A percentile compares a stretch with the other conserved stretches of the same genome.
Conservation (phyloP, 1,140 invertebrate genomes). For the Drosophila prosaltans region DNA sequence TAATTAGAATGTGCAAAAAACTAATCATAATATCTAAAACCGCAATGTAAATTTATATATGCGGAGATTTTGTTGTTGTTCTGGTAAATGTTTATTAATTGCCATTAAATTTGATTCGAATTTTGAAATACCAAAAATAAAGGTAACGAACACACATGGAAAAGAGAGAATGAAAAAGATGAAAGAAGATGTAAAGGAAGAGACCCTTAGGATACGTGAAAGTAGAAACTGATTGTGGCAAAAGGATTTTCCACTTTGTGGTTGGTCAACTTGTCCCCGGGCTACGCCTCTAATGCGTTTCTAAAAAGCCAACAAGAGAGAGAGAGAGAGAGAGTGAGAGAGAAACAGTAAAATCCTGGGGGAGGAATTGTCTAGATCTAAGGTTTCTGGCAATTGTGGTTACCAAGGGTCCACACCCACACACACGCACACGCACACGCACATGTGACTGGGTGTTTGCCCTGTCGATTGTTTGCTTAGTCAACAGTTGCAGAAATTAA, state of each 20-base stretch:
- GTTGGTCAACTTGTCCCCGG: conserved; percentile 45
- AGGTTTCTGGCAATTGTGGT: conserved; percentile 27
- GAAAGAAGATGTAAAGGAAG: conserved; percentile 6
- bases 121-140: background rate
- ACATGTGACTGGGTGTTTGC: background rate
- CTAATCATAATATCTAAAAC: conserved; percentile 29
- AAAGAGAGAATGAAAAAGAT: background rate
- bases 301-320: conserved; percentile 55
- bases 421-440: background rate
- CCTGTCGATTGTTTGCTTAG: conserved; percentile 53
- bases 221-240: conserved; percentile 50
- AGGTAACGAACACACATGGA: conserved; percentile 18
- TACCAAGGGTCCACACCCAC: background rate
- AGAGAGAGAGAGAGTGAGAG: background rate
- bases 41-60: conserved; percentile 52
- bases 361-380: conserved; percentile 51
- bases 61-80: conserved; percentile 49
- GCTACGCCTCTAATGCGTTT: conserved; percentile 60
- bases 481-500: conserved; percentile 70
- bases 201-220: conserved; percentile 25
- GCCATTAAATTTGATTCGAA: conserved; percentile 21
- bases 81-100: conserved; percentile 60
- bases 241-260: conserved; percentile 61
- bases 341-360: background rate
- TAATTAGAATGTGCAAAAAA: conserved; percentile 47